These are phyloP conservation scores for sheep (Ovis aries) DNA, from an alignment of 2,113 vertebrate genomes.

Conservation along the genomic window DNA sequence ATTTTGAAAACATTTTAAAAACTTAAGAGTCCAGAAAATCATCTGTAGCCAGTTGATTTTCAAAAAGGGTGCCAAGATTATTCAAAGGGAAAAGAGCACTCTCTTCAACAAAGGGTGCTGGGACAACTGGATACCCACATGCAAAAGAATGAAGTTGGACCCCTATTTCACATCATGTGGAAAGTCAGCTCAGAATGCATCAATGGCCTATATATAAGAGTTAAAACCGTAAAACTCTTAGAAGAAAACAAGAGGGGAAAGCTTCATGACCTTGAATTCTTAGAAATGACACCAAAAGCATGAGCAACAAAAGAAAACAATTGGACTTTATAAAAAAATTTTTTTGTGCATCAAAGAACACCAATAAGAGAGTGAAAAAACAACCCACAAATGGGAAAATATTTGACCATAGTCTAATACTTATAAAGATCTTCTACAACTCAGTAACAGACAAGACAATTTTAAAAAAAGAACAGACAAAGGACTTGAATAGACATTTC, in stretches of 20 bases:
- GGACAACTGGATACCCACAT: neutral
- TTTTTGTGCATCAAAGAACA: neutral
- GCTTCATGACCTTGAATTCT: neutral
- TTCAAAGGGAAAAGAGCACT: neutral
- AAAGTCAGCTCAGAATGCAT: neutral
- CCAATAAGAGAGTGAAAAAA: neutral
- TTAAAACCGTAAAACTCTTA: neutral
- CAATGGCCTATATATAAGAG: neutral
- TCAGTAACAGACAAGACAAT: neutral
- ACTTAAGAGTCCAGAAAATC: neutral
- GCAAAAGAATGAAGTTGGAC: neutral
- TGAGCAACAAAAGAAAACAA: neutral
- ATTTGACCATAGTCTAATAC: neutral
- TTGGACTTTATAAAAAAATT: neutral
- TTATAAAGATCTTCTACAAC: neutral
- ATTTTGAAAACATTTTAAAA: neutral
- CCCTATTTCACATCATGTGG: neutral
- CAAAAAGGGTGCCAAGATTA: neutral
- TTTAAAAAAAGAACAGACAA: neutral
- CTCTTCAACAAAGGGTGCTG: neutral
- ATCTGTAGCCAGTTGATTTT: neutral
- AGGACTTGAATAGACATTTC: neutral
- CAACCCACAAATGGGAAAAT: neutral
- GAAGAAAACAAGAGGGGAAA: neutral
- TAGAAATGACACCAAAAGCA: neutral